Conservation (phyloP, 1,140 invertebrate genomes). For the Polypedilum pembai region DNA sequence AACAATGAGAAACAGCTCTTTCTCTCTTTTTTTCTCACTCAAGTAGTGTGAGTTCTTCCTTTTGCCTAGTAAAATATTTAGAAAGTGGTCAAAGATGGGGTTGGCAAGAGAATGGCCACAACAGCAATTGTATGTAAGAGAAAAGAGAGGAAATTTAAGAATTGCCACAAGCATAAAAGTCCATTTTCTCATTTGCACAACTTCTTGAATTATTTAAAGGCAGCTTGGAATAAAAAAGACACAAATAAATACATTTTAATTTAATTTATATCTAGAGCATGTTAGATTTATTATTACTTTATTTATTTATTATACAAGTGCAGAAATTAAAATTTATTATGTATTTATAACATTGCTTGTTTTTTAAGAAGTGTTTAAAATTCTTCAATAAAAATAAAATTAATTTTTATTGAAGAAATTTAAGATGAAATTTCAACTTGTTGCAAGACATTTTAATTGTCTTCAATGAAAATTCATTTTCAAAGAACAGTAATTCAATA, state of each 20-base stretch:
- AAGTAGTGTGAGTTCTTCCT: background rate
- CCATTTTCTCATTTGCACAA: conserved; percentile 1
- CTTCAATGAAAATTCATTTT: no score
- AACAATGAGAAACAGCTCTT: background rate
- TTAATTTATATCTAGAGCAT: conserved; percentile 19
- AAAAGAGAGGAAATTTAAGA: background rate
- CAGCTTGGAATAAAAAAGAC: background rate
- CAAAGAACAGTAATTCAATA: no score
- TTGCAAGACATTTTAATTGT: no score
- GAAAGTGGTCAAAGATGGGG: background rate
- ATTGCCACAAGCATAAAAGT: conserved; percentile 11
- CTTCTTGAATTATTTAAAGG: conserved; percentile 9
- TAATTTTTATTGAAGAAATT: no score
- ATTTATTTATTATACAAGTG: background rate
- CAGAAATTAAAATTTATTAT: no score
- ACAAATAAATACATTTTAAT: conserved; percentile 15
- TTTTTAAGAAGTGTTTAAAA: no score
- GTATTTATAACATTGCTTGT: no score
- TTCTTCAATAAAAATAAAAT: no score
- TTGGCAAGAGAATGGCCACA: background rate
- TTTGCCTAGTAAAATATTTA: conserved; percentile 27
- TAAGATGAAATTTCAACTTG: no score
- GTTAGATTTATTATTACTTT: background rate
- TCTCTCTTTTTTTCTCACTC: background rate
- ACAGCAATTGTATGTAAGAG: background rate